Base-by-base conservation (phyloP, 2,113 vertebrate species). In the Pleuronectes platessa region DNA sequence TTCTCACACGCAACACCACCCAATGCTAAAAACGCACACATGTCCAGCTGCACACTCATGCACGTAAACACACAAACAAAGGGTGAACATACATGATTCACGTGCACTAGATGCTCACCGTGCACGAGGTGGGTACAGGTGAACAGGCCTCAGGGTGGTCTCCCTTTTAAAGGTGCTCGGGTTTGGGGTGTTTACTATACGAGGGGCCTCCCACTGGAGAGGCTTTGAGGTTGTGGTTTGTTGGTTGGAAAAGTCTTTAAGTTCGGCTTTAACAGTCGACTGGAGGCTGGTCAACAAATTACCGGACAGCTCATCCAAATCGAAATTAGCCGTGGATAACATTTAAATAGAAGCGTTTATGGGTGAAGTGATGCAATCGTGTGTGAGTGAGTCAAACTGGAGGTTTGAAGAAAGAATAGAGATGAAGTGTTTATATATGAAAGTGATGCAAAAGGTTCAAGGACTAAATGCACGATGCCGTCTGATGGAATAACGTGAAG, bases 101-200 rank as follows among this genome's bases (percentile, higher is more conserved):
- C 15, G 61, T 31, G 18, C 2, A 21, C 13, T 18, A 1, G 13
- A 3, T 45, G 14, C 13, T 12, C 42, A 0, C 7, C n/a, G 35
- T 14, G 24, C 5, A 23, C 5, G n/a, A 24, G 15, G 12, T 2
- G 21, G 21, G 0, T 74, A 55, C 88, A 89, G 88, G 89, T 88
- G 89, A 80, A 47, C 7, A 0, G 67, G 14, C 42, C 0, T 73
- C 79, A 67, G 74, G 92, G 89, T 92, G 92, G 90, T 91, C 88
- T 82, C 31, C 6, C 31, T 5, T n/a, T 86, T 82, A 75, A 85
- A 86, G 75, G 78, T 51, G 78, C 71, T 79, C 6, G 31, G 20
- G 82, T 87, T 78, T 61, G 49, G 49, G 76, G 77, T 83, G 89
- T 92, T 91, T 88, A 90, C 84, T 83, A 82, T 81, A 89, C 40